Base-by-base conservation (phyloP, 1,140 invertebrate genomes). In the Piezodorus guildinii region DNA sequence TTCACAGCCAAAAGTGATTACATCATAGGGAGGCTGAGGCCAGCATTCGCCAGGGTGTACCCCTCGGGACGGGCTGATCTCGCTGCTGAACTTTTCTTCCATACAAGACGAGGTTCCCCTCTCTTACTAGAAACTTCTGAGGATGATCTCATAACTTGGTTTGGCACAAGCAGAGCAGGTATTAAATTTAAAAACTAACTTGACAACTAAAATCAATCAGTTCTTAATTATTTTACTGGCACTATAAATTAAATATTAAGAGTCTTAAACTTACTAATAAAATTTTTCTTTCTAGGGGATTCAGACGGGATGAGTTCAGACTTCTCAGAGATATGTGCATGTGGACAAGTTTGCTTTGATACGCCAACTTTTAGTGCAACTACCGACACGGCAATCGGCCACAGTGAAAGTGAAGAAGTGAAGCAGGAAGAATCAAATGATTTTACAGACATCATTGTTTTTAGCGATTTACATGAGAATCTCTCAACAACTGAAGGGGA, bases 111-210 rank as follows among this genome's bases (percentile, higher is more conserved):
- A 60, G 78, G 77, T 34, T 81, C 80, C 70, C 76, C 77, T 25
- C 71, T 83, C 56, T 70, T 83, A 0, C 74, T 76, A 65, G 80
- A 78, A 5, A 80, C 82, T 8, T 80, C 79, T 45, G 80, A 80
- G 59, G 81, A 83, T 71, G 81, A 83, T 70, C 75, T 82, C 23
- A 80, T 82, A 30, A 83, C 81, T 8, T 83, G 81, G 81, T 83
- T 83, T 68, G 80, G 81, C 15, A 56, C 45, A 3, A 56, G 21
- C 43, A 52, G 60, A n/a, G 51, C 61, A 63, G 66, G 66, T 67
- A 58, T 44, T 45, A 49, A 25, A 10, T 52, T 52, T 46, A 4
- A 3, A 46, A 17, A 15, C 17, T 4, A 3, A 46, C 4, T 46
- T 4, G 4, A 2, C 15, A 46, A 46, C 3, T 3, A 46, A 46